Base-by-base conservation (phyloP, 2,888 invertebrate genomes). In the Metacarcinus magister region DNA sequence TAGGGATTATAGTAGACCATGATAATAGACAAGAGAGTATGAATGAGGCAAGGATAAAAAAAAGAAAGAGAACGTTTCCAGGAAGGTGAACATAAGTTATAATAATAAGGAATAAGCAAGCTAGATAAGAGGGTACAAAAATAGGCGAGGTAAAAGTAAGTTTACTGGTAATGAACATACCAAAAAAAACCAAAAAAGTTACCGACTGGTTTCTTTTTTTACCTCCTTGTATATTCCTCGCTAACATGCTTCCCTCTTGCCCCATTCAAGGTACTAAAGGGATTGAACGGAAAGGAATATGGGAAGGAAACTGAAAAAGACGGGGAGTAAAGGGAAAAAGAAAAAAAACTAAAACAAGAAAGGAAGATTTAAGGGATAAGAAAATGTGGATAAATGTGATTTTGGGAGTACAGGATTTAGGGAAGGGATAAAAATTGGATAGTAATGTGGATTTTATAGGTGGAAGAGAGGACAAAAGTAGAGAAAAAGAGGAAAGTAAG, bases 401-500 rank as follows among this genome's bases (percentile, higher is more conserved):
- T 54, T 16, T 54, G 8, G 54, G 13, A 19, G 16, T 10, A n/a
- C 23, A 67, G n/a, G 67, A 23, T 67, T n/a, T 67, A n/a, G 7
- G 7, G 67, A 67, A 67, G 67, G n/a, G 23, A n/a, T n/a, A 23
- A 67, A 67, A 67, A n/a, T 3, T n/a, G 67, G 67, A 5, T n/a
- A 67, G 67, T n/a, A 67, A 67, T 67, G 67, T 67, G n/a, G 67
- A 5, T 67, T 67, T 67, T 67, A 67, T 67, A 8, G n/a, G n/a
- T 7, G 67, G n/a, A 39, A 67, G n/a, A 67, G n/a, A n/a, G 67
- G n/a, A 67, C n/a, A n/a, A n/a, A 67, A 16, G 67, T 67, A 67
- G 67, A 67, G 39, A 67, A 67, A 67, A n/a, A 67, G 67, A n/a
- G 67, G 67, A 67, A 67, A 67, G n/a, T 67, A 67, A 67, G 67